These are phyloP conservation scores for Rhea pennata DNA, from an alignment of 2,113 vertebrate genomes.

Conservation along the genomic window DNA sequence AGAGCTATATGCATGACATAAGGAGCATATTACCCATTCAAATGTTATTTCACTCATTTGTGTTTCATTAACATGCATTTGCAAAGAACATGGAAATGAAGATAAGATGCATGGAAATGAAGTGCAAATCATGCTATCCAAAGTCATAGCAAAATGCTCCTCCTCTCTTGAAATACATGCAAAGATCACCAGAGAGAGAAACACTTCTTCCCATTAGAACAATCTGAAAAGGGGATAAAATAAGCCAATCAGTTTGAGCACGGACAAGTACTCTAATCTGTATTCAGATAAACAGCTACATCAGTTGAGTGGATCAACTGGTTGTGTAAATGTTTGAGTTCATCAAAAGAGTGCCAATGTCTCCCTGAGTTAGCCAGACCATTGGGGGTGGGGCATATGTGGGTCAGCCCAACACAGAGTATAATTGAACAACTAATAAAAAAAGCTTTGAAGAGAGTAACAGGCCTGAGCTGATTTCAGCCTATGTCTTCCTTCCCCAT, in stretches of 20 bases:
- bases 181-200: background rate
- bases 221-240: background rate
- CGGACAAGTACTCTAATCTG: background rate
- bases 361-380: no score
- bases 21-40: background rate
- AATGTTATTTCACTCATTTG: background rate
- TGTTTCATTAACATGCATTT: background rate
- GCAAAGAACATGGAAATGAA: conserved; percentile 30
- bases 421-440: no score
- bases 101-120: background rate
- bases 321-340: no score
- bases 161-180: background rate
- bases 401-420: no score
- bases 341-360: no score
- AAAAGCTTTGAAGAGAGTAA: no score
- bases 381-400: no score
- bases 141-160: background rate
- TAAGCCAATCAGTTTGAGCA: background rate
- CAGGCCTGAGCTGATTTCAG: no score
- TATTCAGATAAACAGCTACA: no score
- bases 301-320: no score
- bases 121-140: background rate
- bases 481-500: no score
- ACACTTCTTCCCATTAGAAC: background rate
- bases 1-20: background rate